These are phyloP conservation scores for Nycticorax nycticorax DNA, from an alignment of 2,113 vertebrate species.

Conservation along the genomic window DNA sequence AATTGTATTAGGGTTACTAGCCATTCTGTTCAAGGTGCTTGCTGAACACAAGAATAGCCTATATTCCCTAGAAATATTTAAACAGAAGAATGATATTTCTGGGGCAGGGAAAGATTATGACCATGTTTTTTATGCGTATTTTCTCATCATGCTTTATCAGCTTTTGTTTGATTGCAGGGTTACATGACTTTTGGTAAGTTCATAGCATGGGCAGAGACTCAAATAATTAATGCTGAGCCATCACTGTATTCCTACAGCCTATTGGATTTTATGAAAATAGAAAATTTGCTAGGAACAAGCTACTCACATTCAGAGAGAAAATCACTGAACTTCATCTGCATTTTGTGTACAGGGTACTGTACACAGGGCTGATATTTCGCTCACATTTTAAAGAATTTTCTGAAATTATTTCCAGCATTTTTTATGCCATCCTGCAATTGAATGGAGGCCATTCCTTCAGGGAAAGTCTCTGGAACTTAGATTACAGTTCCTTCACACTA, in stretches of 20 bases:
- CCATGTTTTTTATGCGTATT: not conserved
- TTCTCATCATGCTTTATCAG: not conserved
- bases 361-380: not conserved
- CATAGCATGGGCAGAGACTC: not conserved
- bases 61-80: not conserved
- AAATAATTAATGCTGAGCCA: not conserved
- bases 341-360: fast-evolving
- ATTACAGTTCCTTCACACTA: not conserved
- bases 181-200: not conserved
- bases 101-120: not conserved
- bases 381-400: not conserved
- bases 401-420: not conserved
- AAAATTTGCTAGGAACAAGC: not conserved
- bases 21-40: not conserved
- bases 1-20: not conserved
- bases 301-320: not conserved
- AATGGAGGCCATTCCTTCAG: not conserved
- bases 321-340: not conserved
- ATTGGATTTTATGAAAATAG: not conserved
- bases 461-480: not conserved
- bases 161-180: not conserved
- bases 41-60: not conserved
- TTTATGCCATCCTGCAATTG: not conserved
- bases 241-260: not conserved
- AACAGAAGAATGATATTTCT: not conserved